phyloP scores from a whole-genome alignment of 92 coral and sea anemone species.

The Meandrina meandrites region DNA sequence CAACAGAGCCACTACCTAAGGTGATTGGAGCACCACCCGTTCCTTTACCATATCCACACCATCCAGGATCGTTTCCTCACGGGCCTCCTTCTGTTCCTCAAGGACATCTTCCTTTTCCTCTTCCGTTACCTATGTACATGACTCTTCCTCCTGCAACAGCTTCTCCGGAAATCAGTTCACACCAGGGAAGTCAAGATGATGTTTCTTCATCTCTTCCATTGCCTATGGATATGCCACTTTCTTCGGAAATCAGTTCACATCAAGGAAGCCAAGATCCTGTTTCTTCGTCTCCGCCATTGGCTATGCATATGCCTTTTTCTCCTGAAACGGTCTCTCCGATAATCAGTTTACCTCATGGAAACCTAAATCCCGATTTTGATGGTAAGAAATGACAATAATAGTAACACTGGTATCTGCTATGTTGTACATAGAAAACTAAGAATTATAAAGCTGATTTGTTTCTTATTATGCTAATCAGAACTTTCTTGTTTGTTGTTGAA shows the following conservation, averaged over 20 bases:
- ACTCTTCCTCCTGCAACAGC: slow-evolving; percentile 42
- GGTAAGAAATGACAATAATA: background rate
- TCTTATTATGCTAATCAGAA: too few species aligned
- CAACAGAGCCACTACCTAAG: slow-evolving; percentile 1
- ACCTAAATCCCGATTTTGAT: background rate
- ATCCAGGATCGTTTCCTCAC: slow-evolving; percentile 21
- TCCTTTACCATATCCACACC: background rate
- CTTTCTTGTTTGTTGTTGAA: too few species aligned
- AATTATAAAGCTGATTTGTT: too few species aligned
- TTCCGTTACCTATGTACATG: slow-evolving; percentile 10
- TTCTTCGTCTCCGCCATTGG: background rate
- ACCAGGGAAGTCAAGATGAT: background rate
- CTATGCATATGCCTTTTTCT: slow-evolving; percentile 35
- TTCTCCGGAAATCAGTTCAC: background rate
- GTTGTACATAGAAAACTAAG: too few species aligned
- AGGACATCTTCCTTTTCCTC: background rate
- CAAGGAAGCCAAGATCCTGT: background rate
- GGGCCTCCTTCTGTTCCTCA: background rate
- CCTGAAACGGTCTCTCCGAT: slow-evolving; percentile 24
- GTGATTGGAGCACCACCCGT: slow-evolving; percentile 19
- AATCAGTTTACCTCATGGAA: background rate
- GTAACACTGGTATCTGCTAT: too few species aligned
- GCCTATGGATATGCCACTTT: slow-evolving; percentile 28
- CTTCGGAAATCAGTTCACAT: background rate
- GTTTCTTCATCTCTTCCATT: background rate